A percentile compares a stretch with the other conserved stretches of the same genome.
These are phyloP conservation scores for Xanthorhoe spadicearia DNA, from an alignment of 2,888 invertebrate genomes.

Conservation along the genomic window DNA sequence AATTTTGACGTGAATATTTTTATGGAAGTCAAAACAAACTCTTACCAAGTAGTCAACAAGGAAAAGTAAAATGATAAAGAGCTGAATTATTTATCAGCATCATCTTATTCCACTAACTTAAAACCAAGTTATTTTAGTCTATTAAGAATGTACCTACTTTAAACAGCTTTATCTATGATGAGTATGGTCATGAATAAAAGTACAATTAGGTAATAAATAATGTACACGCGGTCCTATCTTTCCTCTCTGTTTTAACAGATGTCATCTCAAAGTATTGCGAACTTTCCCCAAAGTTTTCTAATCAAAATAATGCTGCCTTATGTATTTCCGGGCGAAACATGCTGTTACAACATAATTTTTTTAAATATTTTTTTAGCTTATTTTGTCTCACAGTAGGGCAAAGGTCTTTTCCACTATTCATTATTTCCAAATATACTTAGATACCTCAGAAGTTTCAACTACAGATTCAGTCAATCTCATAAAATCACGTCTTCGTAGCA, in stretches of 20 bases:
- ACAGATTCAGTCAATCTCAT: no score
- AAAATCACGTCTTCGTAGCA: no score
- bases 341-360: background rate
- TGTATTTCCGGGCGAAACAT: background rate
- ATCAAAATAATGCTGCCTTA: slow-evolving; percentile 34
- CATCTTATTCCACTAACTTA: background rate
- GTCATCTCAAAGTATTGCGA: slow-evolving; percentile 8
- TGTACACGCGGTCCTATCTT: background rate
- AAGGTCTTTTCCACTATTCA: no score
- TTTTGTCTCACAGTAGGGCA: no score
- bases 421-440: no score
- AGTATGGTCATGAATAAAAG: no score
- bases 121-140: no score
- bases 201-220: no score
- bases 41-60: background rate
- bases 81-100: background rate
- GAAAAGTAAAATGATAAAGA: background rate
- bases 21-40: background rate
- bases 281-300: slow-evolving; percentile 34
- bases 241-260: slow-evolving; percentile 7
- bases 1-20: slow-evolving; percentile 13
- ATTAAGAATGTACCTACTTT: no score
- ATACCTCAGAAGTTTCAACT: no score
- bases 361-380: no score
- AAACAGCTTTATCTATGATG: no score